Evolutionary conservation across 2,888 invertebrate species (phyloP), one percentile per base, ranked within the genome.

Genomic region (Trachelus troglodyta): DNA sequence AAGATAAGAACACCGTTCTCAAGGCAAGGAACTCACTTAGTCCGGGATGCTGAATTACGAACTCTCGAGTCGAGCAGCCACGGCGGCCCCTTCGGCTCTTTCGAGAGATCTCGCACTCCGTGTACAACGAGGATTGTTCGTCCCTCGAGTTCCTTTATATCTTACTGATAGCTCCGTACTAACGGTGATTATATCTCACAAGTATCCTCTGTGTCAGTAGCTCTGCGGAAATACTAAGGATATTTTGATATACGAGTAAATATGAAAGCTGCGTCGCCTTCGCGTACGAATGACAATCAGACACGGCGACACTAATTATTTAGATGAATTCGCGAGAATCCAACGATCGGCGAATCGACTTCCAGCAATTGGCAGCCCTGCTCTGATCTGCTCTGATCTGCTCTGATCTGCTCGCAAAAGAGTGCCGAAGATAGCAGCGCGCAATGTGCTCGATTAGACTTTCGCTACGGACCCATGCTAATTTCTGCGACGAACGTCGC

Each of bases 401-500:
- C 3, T 3, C 37, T 1, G 12, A 1, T 23, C 23, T 23, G 23
- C 23, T 9, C 56, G 23, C 23, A 0, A 56, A 56, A 9, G 9
- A 56, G 56, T 23, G 9, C 23, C 9, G 2, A 9, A 56, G 56
- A 56, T 0, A 4, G 40, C 23, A 23, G 40, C 40, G 40, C 56
- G 6, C 56, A 56, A 56, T 9, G 56, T 9, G 2, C 56, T 56
- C 23, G 9, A 23, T 23, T 56, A 23, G 23, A 56, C 56, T 56
- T 56, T 56, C 56, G 56, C 56, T 56, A 3, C 75, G 75, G 81
- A 81, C 82, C 82, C 79, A 83, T 84, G 85, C 81, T 84, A 83
- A 87, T 87, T 87, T 86, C 85, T 85, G 85, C 81, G 81, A 82
- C 80, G 83, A 85, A 82, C 83, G 81, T 80, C 79, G 81, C 83